phyloP scores from a whole-genome alignment of 2,113 vertebrate genomes.

The Panthera leo region DNA sequence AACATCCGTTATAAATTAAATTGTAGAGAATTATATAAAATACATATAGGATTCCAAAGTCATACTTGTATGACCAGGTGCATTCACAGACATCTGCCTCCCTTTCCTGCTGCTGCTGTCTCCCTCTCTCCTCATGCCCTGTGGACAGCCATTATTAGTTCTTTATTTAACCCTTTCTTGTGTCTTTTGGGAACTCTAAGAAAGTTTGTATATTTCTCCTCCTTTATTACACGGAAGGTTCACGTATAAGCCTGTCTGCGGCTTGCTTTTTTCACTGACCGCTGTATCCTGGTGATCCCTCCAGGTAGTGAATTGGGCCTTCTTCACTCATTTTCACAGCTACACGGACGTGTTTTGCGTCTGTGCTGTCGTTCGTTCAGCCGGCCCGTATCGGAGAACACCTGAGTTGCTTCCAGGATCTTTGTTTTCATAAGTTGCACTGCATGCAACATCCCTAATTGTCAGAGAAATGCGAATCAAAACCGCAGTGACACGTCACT shows the following conservation, averaged over 20 bases:
- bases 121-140: background rate
- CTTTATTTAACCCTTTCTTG: background rate
- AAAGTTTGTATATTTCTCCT: background rate
- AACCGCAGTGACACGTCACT: background rate
- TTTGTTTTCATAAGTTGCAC: no score
- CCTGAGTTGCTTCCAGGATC: background rate
- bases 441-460: background rate
- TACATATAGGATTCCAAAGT: background rate
- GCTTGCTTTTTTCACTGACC: background rate
- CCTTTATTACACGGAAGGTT: background rate
- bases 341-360: rapidly evolving
- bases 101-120: background rate
- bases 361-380: rapidly evolving
- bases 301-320: rapidly evolving
- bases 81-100: background rate
- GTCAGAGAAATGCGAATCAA: background rate
- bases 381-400: rapidly evolving
- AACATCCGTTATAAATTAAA: background rate
- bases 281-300: rapidly evolving
- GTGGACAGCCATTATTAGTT: rapidly evolving
- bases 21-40: background rate
- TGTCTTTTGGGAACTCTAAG: background rate
- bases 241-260: background rate
- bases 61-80: background rate
- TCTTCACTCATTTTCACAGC: background rate